Percentiles rank a stretch among this genome's conserved stretches.
Evolutionary conservation across 2,797 vertebrate genomes (phyloP).

Genomic region (Vultur gryphus): DNA sequence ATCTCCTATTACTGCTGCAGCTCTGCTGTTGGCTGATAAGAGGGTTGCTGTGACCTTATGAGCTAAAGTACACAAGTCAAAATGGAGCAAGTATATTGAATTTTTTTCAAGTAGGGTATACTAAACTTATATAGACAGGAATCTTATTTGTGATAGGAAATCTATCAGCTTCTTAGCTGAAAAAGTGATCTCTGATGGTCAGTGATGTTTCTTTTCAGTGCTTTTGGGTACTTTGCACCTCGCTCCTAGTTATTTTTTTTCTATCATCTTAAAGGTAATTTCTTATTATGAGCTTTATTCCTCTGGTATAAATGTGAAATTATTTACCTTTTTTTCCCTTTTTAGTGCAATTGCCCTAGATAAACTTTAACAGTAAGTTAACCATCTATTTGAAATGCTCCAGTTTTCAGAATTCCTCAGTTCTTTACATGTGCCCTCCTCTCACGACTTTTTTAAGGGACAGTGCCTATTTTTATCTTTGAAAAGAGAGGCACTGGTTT

Average conservation of each 20-base stretch:
- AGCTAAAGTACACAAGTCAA: conserved; percentile 31
- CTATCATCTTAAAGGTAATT: neutral
- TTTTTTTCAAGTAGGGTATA: neutral
- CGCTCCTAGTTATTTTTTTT: accelerated
- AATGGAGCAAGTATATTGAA: neutral
- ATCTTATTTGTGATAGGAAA: neutral
- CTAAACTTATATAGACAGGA: neutral
- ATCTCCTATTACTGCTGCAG: conserved; percentile 58
- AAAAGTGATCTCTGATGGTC: neutral
- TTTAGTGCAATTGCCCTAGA: neutral
- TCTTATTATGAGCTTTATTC: neutral
- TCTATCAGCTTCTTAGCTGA: neutral
- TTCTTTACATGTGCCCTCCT: neutral
- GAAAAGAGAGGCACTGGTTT: neutral
- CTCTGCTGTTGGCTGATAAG: conserved; percentile 56
- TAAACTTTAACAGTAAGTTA: neutral
- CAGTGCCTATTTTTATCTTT: neutral
- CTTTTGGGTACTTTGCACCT: neutral
- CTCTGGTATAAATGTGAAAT: neutral
- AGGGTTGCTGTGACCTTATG: conserved; percentile 44
- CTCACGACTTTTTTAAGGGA: neutral
- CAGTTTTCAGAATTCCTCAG: neutral
- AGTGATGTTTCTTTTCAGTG: neutral
- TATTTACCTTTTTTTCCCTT: neutral
- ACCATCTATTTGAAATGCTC: neutral